phyloP scores from a whole-genome alignment of 2,113 vertebrate species.

The Laterallus jamaicensis region DNA sequence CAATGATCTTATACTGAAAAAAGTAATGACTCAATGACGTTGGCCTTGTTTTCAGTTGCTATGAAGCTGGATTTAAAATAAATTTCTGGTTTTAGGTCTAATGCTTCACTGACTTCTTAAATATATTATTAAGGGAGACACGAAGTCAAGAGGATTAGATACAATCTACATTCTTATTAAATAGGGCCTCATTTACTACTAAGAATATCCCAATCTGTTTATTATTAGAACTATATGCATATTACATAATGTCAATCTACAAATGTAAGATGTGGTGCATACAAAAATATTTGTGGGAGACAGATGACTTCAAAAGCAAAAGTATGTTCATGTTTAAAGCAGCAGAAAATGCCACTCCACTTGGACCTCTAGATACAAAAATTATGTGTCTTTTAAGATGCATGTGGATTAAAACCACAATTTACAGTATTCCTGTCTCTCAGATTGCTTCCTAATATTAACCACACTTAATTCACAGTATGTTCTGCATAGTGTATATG shows the following conservation, averaged over 20 bases:
- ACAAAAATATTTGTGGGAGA: background rate
- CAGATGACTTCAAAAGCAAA: background rate
- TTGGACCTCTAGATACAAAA: background rate
- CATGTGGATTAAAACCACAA: background rate
- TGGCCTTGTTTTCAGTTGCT: constrained; percentile 2
- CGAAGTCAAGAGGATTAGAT: background rate
- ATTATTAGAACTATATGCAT: background rate
- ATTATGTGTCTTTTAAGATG: background rate
- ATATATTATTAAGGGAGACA: background rate
- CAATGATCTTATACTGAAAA: background rate
- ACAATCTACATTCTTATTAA: background rate
- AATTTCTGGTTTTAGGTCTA: background rate
- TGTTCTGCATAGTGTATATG: background rate
- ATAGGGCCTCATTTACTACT: background rate
- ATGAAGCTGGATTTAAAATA: background rate
- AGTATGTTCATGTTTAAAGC: background rate
- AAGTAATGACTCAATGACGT: constrained; percentile 7
- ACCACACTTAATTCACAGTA: background rate
- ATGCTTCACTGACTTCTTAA: background rate
- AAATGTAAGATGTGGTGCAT: background rate
- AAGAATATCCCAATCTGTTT: background rate
- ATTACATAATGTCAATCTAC: background rate
- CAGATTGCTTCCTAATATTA: background rate
- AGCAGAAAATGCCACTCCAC: background rate
- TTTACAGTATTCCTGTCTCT: background rate